These are phyloP conservation scores for Hipparchia sbordonii DNA, from an alignment of 2,888 invertebrate genomes.

Conservation along the genomic window DNA sequence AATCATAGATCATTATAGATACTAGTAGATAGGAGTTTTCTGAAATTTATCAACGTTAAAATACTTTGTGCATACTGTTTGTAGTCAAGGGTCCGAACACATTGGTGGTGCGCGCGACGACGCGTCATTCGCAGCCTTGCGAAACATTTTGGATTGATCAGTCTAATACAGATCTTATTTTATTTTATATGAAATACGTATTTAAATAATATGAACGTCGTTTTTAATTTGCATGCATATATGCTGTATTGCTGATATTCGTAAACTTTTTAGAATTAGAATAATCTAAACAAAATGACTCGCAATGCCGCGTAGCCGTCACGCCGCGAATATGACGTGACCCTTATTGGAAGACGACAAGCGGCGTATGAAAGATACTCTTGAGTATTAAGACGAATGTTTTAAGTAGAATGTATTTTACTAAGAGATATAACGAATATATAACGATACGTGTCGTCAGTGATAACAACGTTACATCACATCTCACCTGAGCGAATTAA, in stretches of 20 bases:
- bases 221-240: not conserved
- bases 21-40: slow-evolving; percentile 72
- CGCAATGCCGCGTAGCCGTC: not conserved
- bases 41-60: slow-evolving; percentile 80
- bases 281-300: not conserved
- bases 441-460: slow-evolving; percentile 1
- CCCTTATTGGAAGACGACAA: slow-evolving; percentile 33
- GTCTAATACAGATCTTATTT: not conserved
- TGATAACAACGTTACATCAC: not conserved
- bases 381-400: slow-evolving; percentile 61
- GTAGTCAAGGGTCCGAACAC: not conserved
- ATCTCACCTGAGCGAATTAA: not conserved
- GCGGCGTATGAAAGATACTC: slow-evolving; percentile 47
- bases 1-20: slow-evolving; percentile 56
- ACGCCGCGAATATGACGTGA: not conserved
- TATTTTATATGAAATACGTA: too few species aligned
- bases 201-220: not conserved
- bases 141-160: not conserved
- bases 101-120: not conserved
- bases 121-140: not conserved
- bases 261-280: not conserved
- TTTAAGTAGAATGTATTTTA: slow-evolving; percentile 22
- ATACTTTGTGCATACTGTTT: slow-evolving; percentile 62
- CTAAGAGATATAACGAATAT: slow-evolving; percentile 22
- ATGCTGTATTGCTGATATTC: not conserved